Percentiles rank a stretch among this genome's conserved stretches.
Evolutionary conservation across 2,797 vertebrate species (phyloP).

Genomic region (Erpetoichthys calabaricus): DNA sequence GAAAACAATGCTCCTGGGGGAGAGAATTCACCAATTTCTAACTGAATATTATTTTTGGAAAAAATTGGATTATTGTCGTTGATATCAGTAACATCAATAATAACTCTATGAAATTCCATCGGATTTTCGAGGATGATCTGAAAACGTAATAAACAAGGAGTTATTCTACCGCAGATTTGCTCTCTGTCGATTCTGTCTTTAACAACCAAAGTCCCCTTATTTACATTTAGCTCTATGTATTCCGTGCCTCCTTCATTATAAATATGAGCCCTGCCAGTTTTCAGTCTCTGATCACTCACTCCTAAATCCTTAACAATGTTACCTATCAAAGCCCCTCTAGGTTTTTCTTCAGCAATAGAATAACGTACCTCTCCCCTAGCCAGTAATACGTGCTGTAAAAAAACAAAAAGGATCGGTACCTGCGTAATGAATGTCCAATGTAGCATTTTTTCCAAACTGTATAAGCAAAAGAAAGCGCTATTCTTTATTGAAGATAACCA

Average conservation of each 20-base stretch:
- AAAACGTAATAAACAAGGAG: constrained; percentile 25
- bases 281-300: constrained; percentile 23
- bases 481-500: too few species aligned
- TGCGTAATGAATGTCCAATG: too few species aligned
- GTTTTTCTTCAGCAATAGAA: constrained; percentile 39
- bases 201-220: constrained; percentile 31
- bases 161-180: constrained; percentile 30
- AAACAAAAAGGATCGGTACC: too few species aligned
- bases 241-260: constrained; percentile 16
- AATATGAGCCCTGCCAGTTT: constrained; percentile 23
- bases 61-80: constrained; percentile 50
- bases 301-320: constrained; percentile 35
- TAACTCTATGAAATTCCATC: constrained; percentile 38
- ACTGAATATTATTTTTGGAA: constrained; percentile 21
- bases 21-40: constrained; percentile 35
- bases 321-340: constrained; percentile 28
- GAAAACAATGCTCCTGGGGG: constrained; percentile 28
- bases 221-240: constrained; percentile 22
- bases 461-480: too few species aligned
- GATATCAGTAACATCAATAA: constrained; percentile 40
- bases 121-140: constrained; percentile 37
- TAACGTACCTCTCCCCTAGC: constrained; percentile 39
- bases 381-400: too few species aligned
- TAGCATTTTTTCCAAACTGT: too few species aligned
- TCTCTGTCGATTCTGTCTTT: constrained; percentile 43